Base-by-base conservation (phyloP, 2,888 invertebrate genomes). In the Eulithis prunata region DNA sequence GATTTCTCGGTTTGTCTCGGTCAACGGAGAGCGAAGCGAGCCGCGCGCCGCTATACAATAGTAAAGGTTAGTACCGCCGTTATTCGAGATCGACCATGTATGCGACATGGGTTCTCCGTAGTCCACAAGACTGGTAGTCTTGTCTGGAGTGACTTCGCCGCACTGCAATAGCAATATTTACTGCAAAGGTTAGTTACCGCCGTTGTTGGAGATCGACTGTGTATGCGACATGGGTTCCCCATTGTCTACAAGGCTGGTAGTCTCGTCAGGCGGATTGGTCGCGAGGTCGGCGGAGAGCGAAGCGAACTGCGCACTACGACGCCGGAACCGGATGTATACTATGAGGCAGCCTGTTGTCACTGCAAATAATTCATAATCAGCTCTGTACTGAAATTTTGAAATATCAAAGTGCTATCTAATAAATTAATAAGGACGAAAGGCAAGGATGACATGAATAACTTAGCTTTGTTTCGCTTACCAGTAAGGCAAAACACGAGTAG, bases 281-380 rank as follows among this genome's bases (percentile, higher is more conserved):
- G 81, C 76, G 11, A 95, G 84, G 67, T 95, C 95, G 14, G 94
- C 93, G 0, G 95, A 92, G n/a, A 95, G 85, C 4, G 94, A 93
- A 66, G 94, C 85, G 81, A 95, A 95, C 75, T 95, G 95, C n/a
- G 95, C 94, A 75, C 95, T 95, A 69, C 96, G 95, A 47, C 95
- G 94, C 56, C 95, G 95, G 82, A 96, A 96, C 45, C 98, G 94
- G 79, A 97, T 96, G 87, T 97, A 97, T 63, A 98, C 87, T 41
- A 98, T 95, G 65, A 98, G 91, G 78, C 97, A 97, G 1, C 97
- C 96, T 4, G 96, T 94, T 0, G 97, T 97, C 56, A 97, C 97
- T 95, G 86, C 0, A 57, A 14, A n/a, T 11, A 54, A 36, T n/a
- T 53, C 7, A 36, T 32, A 13, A n/a, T 46, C 3, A 12, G n/a